Conservation (phyloP, 2,113 vertebrate genomes). For the Pleuronectes platessa region DNA sequence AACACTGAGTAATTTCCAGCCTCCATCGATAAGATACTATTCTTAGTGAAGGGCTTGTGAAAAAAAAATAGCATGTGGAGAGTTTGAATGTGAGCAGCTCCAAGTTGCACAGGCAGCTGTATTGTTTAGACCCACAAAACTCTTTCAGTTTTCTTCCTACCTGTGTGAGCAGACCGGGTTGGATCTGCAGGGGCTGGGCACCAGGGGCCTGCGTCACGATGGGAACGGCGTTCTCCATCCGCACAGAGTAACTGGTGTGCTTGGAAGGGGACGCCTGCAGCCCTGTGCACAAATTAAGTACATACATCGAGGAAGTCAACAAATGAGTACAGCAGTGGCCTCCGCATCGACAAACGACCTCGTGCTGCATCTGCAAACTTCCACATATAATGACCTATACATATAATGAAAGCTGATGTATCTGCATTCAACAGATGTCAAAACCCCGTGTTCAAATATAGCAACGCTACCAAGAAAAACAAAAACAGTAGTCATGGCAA, state of each 20-base stretch:
- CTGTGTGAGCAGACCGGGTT: constrained; percentile 96
- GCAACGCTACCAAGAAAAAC: constrained; percentile 16
- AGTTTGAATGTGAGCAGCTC: constrained; percentile 42
- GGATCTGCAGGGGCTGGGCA: constrained; percentile 96
- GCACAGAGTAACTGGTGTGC: constrained; percentile 95
- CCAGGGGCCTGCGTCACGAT: constrained; percentile 98
- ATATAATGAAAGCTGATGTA: constrained; percentile 6
- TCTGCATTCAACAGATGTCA: constrained; percentile 43
- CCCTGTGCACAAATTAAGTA: constrained; percentile 82
- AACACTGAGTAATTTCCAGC: constrained; percentile 62
- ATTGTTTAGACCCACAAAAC: background rate
- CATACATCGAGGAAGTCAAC: constrained; percentile 34
- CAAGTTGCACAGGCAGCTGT: constrained; percentile 14
- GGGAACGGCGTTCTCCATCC: constrained; percentile 98
- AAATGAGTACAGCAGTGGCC: constrained; percentile 1
- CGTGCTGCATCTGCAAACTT: constrained; percentile 4
- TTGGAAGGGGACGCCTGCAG: constrained; percentile 97
- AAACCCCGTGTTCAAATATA: constrained; percentile 12
- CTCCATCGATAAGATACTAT: constrained; percentile 62
- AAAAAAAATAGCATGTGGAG: constrained; percentile 20
- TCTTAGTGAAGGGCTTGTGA: constrained; percentile 56
- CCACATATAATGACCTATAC: background rate
- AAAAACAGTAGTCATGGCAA: constrained; percentile 53
- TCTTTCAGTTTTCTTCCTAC: constrained; percentile 76
- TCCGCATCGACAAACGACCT: background rate